Evolutionary conservation across 2,113 vertebrate genomes (phyloP).

Genomic region (Phocoena phocoena): DNA sequence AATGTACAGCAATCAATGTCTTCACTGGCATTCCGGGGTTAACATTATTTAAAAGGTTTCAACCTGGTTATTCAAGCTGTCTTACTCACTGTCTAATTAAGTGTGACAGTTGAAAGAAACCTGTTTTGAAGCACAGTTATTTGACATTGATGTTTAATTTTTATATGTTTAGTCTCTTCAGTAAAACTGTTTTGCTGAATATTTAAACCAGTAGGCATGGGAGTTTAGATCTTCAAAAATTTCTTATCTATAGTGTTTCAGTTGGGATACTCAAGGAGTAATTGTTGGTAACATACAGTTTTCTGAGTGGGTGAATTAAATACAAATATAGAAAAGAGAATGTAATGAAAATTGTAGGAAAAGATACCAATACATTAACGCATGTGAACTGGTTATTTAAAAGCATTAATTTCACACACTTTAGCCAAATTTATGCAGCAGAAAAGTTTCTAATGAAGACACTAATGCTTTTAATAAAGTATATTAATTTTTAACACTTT

Average conservation of each 20-base stretch:
- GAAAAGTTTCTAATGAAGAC: slow-evolving; percentile 5
- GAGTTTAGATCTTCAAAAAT: background rate
- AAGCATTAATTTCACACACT: background rate
- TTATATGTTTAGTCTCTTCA: slow-evolving; percentile 31
- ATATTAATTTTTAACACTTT: background rate
- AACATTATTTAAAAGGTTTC: slow-evolving; percentile 43
- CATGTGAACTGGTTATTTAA: background rate
- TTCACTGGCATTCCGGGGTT: background rate
- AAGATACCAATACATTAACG: background rate
- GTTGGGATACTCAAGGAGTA: background rate
- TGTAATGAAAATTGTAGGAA: background rate
- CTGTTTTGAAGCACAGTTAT: background rate
- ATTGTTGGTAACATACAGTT: background rate
- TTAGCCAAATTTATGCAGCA: background rate
- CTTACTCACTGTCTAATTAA: background rate
- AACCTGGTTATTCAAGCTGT: background rate
- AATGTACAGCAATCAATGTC: background rate
- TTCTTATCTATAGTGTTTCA: background rate
- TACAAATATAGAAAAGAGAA: background rate
- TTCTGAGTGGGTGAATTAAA: background rate
- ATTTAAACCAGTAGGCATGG: background rate
- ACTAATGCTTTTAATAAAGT: background rate
- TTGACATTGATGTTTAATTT: slow-evolving; percentile 47
- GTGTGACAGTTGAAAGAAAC: background rate
- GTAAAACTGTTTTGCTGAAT: background rate